A percentile compares a stretch with the other conserved stretches of the same genome.
phyloP scores from a whole-genome alignment of 2,888 invertebrate species.

The Busseola fusca region DNA sequence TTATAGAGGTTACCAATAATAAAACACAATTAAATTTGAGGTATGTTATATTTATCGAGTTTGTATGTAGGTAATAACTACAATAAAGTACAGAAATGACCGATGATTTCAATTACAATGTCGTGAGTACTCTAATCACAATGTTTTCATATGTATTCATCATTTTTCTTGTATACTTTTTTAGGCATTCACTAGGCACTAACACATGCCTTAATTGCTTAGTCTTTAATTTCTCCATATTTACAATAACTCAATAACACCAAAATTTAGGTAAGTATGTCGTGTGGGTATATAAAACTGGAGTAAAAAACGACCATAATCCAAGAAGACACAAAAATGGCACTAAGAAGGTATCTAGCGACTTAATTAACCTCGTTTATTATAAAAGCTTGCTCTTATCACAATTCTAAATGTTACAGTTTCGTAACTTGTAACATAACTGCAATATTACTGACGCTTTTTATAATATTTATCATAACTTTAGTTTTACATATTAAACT shows the following conservation, averaged over 20 bases:
- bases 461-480: conserved; percentile 43
- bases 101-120: conserved; percentile 85
- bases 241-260: conserved; percentile 78
- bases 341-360: conserved; percentile 58
- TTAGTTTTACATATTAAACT: conserved; percentile 27
- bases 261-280: conserved; percentile 61
- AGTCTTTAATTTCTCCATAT: conserved; percentile 87
- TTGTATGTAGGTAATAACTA: conserved; percentile 89
- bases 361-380: conserved; percentile 52
- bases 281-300: conserved; percentile 62
- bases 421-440: conserved; percentile 22
- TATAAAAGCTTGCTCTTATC: conserved; percentile 54
- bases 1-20: conserved; percentile 37
- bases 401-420: conserved; percentile 47
- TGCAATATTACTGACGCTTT: conserved; percentile 40
- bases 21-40: conserved; percentile 82
- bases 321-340: conserved; percentile 65
- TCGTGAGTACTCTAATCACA: conserved; percentile 84
- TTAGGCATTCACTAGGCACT: conserved; percentile 86
- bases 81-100: conserved; percentile 88
- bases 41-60: conserved; percentile 89
- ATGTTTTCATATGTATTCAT: conserved; percentile 87
- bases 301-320: conserved; percentile 61
- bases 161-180: conserved; percentile 84
- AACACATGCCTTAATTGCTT: conserved; percentile 80